phyloP scores from a whole-genome alignment of 2,888 invertebrate species.

The Stictocephala bisonia region DNA sequence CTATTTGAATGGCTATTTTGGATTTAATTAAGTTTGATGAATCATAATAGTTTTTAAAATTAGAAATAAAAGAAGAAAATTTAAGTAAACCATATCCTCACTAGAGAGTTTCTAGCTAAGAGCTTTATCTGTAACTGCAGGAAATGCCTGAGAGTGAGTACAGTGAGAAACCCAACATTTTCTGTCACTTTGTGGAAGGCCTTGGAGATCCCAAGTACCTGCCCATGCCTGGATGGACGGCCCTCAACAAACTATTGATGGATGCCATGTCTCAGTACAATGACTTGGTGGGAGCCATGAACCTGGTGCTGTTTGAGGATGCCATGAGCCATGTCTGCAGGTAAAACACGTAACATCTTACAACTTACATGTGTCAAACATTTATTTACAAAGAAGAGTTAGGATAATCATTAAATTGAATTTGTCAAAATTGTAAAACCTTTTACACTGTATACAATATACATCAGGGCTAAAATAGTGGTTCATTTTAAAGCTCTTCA shows the following conservation, averaged over 20 bases:
- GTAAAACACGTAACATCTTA: too few species aligned
- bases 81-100: background rate
- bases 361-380: too few species aligned
- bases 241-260: slow-evolving; percentile 77
- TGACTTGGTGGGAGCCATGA: slow-evolving; percentile 90
- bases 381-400: too few species aligned
- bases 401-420: too few species aligned
- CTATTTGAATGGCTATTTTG: too few species aligned
- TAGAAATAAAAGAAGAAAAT: background rate
- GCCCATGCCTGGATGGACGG: slow-evolving; percentile 78
- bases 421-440: too few species aligned
- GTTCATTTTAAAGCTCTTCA: too few species aligned
- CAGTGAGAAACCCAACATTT: slow-evolving; percentile 83
- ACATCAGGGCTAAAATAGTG: too few species aligned
- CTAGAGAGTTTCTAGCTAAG: too few species aligned
- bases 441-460: too few species aligned
- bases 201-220: slow-evolving; percentile 93
- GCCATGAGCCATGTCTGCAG: slow-evolving; percentile 93
- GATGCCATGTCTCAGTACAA: slow-evolving; percentile 89
- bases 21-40: too few species aligned
- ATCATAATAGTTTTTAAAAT: background rate
- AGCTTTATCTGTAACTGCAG: too few species aligned
- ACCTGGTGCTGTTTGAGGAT: slow-evolving; percentile 93
- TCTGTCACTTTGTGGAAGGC: slow-evolving; percentile 92
- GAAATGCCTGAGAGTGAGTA: slow-evolving; percentile 79